Evolutionary conservation across 2,797 vertebrate species (phyloP).

Genomic region (Danio kyathit): DNA sequence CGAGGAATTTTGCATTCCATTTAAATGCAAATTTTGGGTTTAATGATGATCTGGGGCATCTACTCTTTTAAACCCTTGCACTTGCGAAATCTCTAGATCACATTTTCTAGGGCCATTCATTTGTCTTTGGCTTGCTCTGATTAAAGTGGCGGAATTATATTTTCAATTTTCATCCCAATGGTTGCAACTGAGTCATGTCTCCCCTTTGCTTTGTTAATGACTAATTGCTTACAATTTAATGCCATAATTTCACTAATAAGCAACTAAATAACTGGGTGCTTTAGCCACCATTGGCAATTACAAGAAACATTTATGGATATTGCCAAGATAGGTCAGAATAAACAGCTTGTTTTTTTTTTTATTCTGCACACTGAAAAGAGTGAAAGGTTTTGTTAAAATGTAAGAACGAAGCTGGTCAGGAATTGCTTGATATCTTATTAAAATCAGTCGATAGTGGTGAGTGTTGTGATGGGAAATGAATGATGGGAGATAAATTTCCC

Average conservation of each 20-base stretch:
- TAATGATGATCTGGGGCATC: conserved; percentile 57
- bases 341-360: not conserved
- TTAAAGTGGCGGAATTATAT: conserved; percentile 36
- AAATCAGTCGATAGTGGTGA: conserved; percentile 31
- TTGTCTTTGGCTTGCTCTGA: conserved; percentile 37
- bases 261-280: not conserved
- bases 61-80: conserved; percentile 24
- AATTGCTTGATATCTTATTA: conserved; percentile 31
- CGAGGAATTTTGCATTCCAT: conserved; percentile 51
- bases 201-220: not conserved
- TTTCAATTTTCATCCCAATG: conserved; percentile 48
- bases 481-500: conserved; percentile 9
- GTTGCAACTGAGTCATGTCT: not conserved
- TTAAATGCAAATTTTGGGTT: conserved; percentile 61
- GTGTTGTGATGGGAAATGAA: conserved; percentile 25
- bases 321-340: not conserved
- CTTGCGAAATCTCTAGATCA: not conserved
- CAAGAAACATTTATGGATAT: not conserved
- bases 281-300: not conserved
- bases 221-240: not conserved
- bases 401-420: not conserved
- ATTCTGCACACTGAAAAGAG: not conserved
- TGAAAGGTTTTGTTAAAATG: not conserved
- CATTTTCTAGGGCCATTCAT: conserved; percentile 42
- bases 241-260: not conserved